phyloP scores from a whole-genome alignment of 2,797 vertebrate genomes.

The Tympanoctomys barrerae region DNA sequence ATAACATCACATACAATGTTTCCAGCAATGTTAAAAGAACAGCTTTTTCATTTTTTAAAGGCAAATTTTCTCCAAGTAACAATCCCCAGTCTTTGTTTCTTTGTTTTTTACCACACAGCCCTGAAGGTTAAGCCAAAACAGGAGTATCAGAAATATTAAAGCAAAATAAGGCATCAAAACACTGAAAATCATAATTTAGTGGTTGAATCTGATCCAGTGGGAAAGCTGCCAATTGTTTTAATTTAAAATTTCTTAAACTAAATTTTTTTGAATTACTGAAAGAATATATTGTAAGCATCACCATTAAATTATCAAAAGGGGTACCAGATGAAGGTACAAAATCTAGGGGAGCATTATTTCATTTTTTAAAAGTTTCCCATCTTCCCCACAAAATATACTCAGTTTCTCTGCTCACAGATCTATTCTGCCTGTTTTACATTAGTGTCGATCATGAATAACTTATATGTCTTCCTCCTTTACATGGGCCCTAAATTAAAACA shows the following conservation, averaged over 20 bases:
- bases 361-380: background rate
- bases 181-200: conserved; percentile 67
- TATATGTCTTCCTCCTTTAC: background rate
- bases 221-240: background rate
- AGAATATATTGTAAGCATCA: background rate
- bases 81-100: conserved; percentile 1
- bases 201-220: conserved; percentile 71
- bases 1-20: background rate
- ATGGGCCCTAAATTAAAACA: conserved; percentile 26
- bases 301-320: conserved; percentile 7
- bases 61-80: background rate
- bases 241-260: conserved; percentile 29
- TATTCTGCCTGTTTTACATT: background rate
- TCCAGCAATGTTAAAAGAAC: conserved; percentile 26
- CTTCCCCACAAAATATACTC: background rate
- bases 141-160: conserved; percentile 9
- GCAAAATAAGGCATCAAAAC: background rate
- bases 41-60: conserved; percentile 47
- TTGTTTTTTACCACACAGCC: background rate
- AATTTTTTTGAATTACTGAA: background rate
- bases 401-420: accelerated
- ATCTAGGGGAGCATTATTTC: background rate
- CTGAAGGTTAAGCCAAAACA: background rate
- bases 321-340: background rate
- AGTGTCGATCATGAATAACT: background rate